A percentile compares a stretch with the other conserved stretches of the same genome.
Conservation (phyloP, 2,888 invertebrate species). For the Heliconius erato region DNA sequence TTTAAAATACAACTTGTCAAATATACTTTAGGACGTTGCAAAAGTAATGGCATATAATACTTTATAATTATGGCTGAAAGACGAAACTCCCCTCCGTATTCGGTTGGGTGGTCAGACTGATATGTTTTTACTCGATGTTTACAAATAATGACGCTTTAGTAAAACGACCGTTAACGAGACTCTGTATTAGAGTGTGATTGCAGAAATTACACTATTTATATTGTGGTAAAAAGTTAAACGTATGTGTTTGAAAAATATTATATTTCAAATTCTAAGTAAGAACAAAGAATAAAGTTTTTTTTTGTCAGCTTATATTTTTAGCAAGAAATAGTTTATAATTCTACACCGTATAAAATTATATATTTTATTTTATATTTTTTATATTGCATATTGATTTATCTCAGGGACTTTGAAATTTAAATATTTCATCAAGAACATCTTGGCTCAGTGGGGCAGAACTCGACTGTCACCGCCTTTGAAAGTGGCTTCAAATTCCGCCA, state of each 20-base stretch:
- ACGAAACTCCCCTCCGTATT: constrained; percentile 21
- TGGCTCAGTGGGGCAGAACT: no score
- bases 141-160: constrained; percentile 30
- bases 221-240: neutral
- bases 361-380: no score
- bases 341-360: no score
- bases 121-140: constrained; percentile 29
- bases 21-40: neutral
- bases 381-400: no score
- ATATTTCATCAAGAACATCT: no score
- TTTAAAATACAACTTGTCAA: neutral
- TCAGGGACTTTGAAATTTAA: no score
- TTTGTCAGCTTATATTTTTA: no score
- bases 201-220: constrained; percentile 2
- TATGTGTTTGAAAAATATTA: no score
- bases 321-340: no score
- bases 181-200: constrained; percentile 8
- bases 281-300: neutral
- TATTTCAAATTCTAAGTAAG: no score
- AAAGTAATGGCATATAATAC: neutral
- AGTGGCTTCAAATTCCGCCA: no score
- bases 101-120: constrained; percentile 26
- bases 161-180: constrained; percentile 14
- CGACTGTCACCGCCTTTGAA: no score
- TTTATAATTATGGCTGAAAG: constrained; percentile 10